Evolutionary conservation across 2,113 vertebrate genomes (phyloP).

Genomic region (Oreochromis tanganicae): DNA sequence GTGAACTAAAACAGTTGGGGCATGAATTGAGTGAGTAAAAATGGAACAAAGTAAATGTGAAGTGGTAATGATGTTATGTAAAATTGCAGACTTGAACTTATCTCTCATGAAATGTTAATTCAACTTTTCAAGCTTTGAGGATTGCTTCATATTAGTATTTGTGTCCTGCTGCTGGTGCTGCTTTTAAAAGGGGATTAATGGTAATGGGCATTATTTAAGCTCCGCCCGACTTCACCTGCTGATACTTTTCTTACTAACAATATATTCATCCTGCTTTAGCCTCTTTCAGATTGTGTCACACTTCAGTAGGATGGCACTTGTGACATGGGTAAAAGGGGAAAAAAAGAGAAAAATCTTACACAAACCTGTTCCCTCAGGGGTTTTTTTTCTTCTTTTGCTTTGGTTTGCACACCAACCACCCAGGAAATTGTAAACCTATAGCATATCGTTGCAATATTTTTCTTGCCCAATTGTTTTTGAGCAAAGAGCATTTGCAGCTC

Average conservation of each 20-base stretch:
- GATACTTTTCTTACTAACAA: neutral
- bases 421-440: neutral
- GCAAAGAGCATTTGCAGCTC: neutral
- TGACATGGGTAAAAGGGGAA: rapidly evolving
- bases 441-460: neutral
- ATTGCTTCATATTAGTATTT: neutral
- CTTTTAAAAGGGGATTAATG: conserved; percentile 18
- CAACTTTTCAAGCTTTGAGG: neutral
- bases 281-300: neutral
- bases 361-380: neutral
- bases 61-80: neutral
- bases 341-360: neutral
- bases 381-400: neutral
- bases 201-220: neutral
- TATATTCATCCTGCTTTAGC: neutral
- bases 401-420: neutral
- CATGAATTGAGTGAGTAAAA: neutral
- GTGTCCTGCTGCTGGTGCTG: neutral
- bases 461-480: neutral
- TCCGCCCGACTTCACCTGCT: neutral
- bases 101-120: neutral
- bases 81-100: neutral
- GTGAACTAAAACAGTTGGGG: neutral
- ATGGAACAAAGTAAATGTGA: neutral
- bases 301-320: neutral